Evolutionary conservation across 2,888 invertebrate genomes (phyloP).

Genomic region (Drosophila colorata): DNA sequence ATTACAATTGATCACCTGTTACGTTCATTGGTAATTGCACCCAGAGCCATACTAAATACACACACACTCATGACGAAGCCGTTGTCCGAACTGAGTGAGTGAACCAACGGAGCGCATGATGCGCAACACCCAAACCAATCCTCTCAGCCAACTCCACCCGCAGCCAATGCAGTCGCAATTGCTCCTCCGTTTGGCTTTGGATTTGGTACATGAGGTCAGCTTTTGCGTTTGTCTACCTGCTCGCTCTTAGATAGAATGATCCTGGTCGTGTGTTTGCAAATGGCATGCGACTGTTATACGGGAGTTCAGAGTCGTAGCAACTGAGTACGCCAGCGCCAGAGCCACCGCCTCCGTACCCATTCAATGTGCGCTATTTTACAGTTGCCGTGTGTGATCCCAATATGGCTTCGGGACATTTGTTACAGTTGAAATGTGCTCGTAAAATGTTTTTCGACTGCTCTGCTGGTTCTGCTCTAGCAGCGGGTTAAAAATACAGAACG

Average conservation of each 20-base stretch:
- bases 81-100: slow-evolving; percentile 42
- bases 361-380: slow-evolving; percentile 25
- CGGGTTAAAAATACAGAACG: slow-evolving; percentile 42
- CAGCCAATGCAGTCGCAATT: slow-evolving; percentile 24
- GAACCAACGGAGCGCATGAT: slow-evolving; percentile 58
- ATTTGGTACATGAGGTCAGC: slow-evolving; percentile 76
- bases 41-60: slow-evolving; percentile 79
- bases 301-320: slow-evolving; percentile 26
- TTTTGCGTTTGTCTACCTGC: slow-evolving; percentile 55
- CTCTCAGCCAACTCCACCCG: slow-evolving; percentile 14
- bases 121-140: slow-evolving; percentile 43
- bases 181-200: slow-evolving; percentile 50
- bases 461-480: slow-evolving; percentile 30
- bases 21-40: slow-evolving; percentile 82
- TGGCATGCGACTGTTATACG: slow-evolving; percentile 18
- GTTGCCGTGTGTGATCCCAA: slow-evolving; percentile 50
- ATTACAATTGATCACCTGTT: slow-evolving; percentile 84
- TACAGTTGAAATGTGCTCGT: slow-evolving; percentile 81
- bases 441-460: slow-evolving; percentile 68
- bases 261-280: slow-evolving; percentile 10
- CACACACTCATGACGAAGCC: slow-evolving; percentile 15
- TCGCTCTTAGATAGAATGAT: slow-evolving; percentile 7
- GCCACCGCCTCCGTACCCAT: slow-evolving; percentile 12
- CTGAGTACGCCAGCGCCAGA: slow-evolving; percentile 27
- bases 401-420: slow-evolving; percentile 75